Evolutionary conservation across 2,113 vertebrate species (phyloP).

Genomic region (Lepisosteus osseus): DNA sequence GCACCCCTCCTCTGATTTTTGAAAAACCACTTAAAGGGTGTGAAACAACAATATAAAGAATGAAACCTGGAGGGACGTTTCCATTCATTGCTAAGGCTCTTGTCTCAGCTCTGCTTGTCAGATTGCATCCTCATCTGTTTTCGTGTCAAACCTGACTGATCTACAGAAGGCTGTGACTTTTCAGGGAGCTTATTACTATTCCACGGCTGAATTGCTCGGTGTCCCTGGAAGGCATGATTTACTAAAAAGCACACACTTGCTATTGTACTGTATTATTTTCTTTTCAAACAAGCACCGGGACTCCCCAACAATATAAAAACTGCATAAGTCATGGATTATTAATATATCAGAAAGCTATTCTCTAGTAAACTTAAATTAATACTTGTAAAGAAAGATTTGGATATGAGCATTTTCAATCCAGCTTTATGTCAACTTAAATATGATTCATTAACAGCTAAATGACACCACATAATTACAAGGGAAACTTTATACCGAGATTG

Average conservation of each 20-base stretch:
- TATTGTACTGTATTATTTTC: not conserved
- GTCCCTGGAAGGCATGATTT: not conserved
- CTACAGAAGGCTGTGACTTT: not conserved
- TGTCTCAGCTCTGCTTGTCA: no score
- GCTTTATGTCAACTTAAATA: conserved; percentile 2
- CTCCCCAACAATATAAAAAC: not conserved
- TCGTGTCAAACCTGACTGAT: not conserved
- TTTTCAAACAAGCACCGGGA: not conserved
- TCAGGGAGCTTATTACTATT: not conserved
- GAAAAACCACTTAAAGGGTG: no score
- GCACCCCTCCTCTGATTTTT: no score
- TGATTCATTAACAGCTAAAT: conserved; percentile 13
- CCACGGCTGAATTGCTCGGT: not conserved
- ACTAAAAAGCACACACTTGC: not conserved
- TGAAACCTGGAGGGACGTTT: no score
- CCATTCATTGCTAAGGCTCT: no score
- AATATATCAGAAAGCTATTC: not conserved
- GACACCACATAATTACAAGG: not conserved
- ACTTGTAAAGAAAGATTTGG: not conserved
- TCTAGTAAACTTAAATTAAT: no score
- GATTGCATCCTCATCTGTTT: no score
- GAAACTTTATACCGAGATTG: not conserved
- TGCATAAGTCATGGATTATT: not conserved
- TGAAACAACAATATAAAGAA: no score
- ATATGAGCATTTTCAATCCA: not conserved